Conservation (phyloP, 2,113 vertebrate species). For the Burhinus bistriatus region DNA sequence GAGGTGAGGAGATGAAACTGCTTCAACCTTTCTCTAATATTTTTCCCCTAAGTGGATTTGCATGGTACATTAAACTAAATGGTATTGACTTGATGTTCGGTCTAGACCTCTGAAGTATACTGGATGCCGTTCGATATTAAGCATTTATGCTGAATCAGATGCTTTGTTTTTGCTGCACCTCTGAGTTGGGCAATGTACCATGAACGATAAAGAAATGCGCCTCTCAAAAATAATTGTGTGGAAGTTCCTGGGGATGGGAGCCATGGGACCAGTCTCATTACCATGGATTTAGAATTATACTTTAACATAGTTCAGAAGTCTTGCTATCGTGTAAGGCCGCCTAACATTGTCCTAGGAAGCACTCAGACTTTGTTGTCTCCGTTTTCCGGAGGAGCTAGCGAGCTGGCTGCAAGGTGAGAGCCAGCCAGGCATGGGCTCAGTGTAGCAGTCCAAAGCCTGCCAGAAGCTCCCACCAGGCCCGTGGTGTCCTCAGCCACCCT, state of each 20-base stretch:
- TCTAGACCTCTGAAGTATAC: background rate
- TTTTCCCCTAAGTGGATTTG: constrained; percentile 21
- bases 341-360: background rate
- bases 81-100: background rate
- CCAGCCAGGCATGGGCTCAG: background rate
- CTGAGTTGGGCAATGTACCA: background rate
- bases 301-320: background rate
- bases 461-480: background rate
- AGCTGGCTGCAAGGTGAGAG: background rate
- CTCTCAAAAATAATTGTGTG: background rate
- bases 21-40: background rate
- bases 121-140: background rate
- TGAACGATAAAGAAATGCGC: background rate
- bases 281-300: background rate
- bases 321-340: background rate
- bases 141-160: background rate
- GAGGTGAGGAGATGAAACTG: background rate
- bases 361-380: background rate
- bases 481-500: background rate
- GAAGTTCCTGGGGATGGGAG: background rate
- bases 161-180: background rate
- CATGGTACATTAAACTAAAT: constrained; percentile 2
- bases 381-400: background rate
- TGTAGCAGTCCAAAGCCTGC: background rate
- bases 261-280: background rate